Evolutionary conservation across 1,140 invertebrate species (phyloP).

Genomic region (Elysia chlorotica): DNA sequence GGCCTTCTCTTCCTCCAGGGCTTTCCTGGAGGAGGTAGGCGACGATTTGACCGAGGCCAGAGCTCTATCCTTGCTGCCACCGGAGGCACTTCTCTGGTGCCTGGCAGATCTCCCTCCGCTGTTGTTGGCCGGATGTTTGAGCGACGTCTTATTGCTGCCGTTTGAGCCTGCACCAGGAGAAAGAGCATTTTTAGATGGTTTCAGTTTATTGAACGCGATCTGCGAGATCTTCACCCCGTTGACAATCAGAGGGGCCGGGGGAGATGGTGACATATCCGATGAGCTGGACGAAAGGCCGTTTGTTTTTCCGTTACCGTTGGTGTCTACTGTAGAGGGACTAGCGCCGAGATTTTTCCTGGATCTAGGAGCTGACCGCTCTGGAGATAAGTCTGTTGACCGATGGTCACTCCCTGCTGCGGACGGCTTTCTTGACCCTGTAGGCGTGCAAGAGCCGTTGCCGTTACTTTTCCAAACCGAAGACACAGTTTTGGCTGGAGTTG

Average conservation of each 20-base stretch:
- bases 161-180: neutral
- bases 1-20: neutral
- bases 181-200: constrained; percentile 3
- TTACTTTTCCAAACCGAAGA: neutral
- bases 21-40: neutral
- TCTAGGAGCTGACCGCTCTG: no score
- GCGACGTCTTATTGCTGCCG: neutral
- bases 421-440: neutral
- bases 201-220: neutral
- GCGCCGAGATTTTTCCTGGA: no score
- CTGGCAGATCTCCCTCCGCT: neutral
- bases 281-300: neutral
- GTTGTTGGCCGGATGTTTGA: neutral
- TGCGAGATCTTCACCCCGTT: neutral
- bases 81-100: neutral
- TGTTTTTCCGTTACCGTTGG: no score
- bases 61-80: neutral
- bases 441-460: neutral
- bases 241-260: neutral
- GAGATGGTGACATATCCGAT: neutral
- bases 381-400: neutral
- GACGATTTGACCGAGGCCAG: neutral
- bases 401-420: neutral
- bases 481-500: neutral
- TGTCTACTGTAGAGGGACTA: no score